A percentile compares a stretch with the other conserved stretches of the same genome.
Conservation (phyloP, 92 coral and sea anemone genomes). For the Bergia puertoricense region DNA sequence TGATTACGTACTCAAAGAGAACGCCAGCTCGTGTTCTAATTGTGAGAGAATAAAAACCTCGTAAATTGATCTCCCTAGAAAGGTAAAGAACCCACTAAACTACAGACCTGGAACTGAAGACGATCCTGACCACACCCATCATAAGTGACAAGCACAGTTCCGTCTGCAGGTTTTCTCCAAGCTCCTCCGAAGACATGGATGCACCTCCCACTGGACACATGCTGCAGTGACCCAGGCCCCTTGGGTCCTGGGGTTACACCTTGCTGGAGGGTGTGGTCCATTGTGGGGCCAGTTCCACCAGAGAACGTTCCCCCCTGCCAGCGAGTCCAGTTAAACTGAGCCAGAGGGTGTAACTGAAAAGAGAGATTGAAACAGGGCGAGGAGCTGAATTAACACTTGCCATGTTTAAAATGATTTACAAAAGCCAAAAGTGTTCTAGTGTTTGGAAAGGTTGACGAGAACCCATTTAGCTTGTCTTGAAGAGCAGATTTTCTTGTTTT, state of each 20-base stretch:
- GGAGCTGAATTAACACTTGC: too few species aligned
- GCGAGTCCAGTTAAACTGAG: constrained; percentile 88
- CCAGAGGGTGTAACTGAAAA: constrained; percentile 26
- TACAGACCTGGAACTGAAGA: constrained; percentile 68
- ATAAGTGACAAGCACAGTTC: constrained; percentile 73
- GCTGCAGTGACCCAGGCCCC: constrained; percentile 95
- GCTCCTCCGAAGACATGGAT: constrained; percentile 74
- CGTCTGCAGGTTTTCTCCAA: constrained; percentile 55
- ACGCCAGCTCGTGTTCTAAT: too few species aligned
- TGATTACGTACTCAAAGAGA: too few species aligned
- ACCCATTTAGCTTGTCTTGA: too few species aligned
- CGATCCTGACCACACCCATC: constrained; percentile 81
- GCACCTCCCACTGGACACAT: constrained; percentile 73
- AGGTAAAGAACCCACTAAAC: too few species aligned
- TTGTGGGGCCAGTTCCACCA: constrained; percentile 76
- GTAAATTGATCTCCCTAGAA: too few species aligned
- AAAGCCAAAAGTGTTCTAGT: too few species aligned
- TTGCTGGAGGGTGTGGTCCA: constrained; percentile 88
- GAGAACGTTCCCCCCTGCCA: constrained; percentile 88
- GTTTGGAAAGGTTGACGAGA: too few species aligned
- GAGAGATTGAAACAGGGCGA: background rate
- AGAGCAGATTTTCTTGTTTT: too few species aligned
- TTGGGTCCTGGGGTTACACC: constrained; percentile 70
- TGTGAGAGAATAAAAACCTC: too few species aligned
- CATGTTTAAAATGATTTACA: too few species aligned